These are phyloP conservation scores for Oscheius sp. DNA, from an alignment of 2,888 invertebrate genomes.

Conservation along the genomic window DNA sequence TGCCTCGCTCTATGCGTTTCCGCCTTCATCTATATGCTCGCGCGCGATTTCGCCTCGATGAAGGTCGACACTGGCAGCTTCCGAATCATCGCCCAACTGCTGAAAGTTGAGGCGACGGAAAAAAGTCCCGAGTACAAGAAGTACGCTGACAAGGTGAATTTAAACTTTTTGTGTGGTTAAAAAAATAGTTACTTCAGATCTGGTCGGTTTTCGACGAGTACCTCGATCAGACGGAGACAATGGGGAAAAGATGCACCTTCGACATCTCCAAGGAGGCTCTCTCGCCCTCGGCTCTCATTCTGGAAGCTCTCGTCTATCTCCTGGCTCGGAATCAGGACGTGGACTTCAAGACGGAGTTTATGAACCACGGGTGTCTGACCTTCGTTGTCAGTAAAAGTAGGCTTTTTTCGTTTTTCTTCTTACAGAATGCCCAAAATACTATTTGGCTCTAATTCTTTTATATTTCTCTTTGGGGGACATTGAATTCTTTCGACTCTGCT, in stretches of 20 bases:
- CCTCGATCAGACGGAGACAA: constrained; percentile 45
- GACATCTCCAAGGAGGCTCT: constrained; percentile 50
- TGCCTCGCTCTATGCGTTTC: constrained; percentile 54
- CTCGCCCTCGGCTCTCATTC: constrained; percentile 56
- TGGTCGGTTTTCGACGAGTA: constrained; percentile 64
- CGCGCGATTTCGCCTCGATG: constrained; percentile 62
- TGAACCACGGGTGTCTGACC: constrained; percentile 64
- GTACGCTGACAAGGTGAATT: constrained; percentile 15
- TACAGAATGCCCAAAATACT: neutral
- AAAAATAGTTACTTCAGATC: constrained; percentile 41
- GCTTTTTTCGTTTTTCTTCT: constrained; percentile 5
- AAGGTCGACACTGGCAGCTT: constrained; percentile 47
- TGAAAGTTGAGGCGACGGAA: constrained; percentile 52
- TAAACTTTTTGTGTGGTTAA: neutral
- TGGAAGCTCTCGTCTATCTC: constrained; percentile 67
- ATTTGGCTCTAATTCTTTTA: too few species aligned
- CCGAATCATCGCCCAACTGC: constrained; percentile 53
- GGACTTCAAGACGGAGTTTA: constrained; percentile 62
- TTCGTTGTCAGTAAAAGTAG: constrained; percentile 64
- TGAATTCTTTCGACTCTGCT: too few species aligned
- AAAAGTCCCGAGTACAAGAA: constrained; percentile 15
- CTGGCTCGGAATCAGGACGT: constrained; percentile 50
- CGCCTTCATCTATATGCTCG: constrained; percentile 64
- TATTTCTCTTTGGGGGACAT: too few species aligned
- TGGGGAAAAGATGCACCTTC: constrained; percentile 51